These are phyloP conservation scores for Marmota monax DNA, from an alignment of 2,113 vertebrate genomes.

Conservation along the genomic window DNA sequence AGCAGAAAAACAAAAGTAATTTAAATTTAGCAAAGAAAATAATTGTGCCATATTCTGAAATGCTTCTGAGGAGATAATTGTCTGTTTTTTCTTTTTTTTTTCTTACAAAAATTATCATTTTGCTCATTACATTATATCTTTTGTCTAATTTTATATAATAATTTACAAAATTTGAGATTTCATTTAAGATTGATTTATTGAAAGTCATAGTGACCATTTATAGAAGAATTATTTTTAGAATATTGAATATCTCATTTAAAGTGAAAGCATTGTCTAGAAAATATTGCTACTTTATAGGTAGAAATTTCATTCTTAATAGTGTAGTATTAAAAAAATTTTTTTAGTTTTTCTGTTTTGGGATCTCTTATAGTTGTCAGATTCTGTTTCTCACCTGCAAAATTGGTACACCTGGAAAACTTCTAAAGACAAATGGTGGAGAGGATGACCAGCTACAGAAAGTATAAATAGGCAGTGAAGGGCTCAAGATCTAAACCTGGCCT, in stretches of 20 bases:
- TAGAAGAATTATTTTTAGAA: constrained; percentile 41
- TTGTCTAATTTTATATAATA: constrained; percentile 35
- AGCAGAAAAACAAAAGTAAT: constrained; percentile 24
- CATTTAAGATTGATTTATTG: constrained; percentile 29
- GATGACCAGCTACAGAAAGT: background rate
- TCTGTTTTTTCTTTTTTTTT: background rate
- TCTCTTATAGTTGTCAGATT: constrained; percentile 10
- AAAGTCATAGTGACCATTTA: constrained; percentile 12
- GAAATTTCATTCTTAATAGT: constrained; percentile 17
- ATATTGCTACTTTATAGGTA: background rate
- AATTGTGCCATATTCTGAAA: constrained; percentile 13
- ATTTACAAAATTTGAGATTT: constrained; percentile 33
- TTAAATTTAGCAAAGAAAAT: constrained; percentile 56
- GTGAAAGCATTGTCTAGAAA: background rate
- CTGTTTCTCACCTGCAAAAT: background rate
- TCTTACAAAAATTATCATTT: constrained; percentile 56
- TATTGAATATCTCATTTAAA: constrained; percentile 35
- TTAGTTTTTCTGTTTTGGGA: background rate
- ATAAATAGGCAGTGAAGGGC: background rate
- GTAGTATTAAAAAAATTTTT: background rate
- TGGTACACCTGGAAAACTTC: background rate
- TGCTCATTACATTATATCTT: background rate
- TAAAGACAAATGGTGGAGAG: background rate
- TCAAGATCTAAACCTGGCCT: background rate
- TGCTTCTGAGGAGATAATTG: background rate